phyloP scores from a whole-genome alignment of 2,888 invertebrate species.

The Pinctada fucata region DNA sequence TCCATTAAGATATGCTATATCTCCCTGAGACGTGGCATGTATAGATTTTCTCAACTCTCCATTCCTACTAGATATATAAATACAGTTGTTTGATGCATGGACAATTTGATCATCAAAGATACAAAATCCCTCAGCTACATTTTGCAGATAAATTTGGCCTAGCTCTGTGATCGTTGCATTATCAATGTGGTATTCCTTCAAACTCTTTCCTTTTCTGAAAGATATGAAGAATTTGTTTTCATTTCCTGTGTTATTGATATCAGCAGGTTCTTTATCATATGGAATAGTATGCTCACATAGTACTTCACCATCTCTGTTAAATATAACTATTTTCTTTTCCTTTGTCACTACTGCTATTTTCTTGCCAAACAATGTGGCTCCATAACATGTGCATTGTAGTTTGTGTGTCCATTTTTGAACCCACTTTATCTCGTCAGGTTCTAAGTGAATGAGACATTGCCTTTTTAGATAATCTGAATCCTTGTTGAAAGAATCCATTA shows the following conservation, averaged over 20 bases:
- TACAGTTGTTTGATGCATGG: neutral
- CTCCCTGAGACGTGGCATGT: neutral
- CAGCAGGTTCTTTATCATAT: neutral
- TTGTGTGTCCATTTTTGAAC: neutral
- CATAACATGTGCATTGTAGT: neutral
- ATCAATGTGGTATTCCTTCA: neutral
- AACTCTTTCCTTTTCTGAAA: neutral
- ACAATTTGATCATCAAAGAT: neutral
- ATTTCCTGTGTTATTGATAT: neutral
- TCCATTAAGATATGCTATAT: neutral
- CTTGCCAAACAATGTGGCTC: neutral
- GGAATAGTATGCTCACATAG: neutral
- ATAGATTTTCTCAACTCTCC: neutral
- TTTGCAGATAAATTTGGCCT: neutral
- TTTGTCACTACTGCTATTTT: neutral
- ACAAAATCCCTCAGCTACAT: neutral
- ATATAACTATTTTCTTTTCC: neutral
- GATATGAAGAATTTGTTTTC: neutral
- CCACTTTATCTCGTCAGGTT: neutral
- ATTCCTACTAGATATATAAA: neutral
- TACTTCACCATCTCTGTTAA: neutral
- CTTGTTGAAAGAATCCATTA: no score
- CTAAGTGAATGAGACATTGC: no score
- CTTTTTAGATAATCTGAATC: no score
- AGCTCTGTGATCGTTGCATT: neutral